Base-by-base conservation (phyloP, 2,113 vertebrate species). In the Bos indicus region DNA sequence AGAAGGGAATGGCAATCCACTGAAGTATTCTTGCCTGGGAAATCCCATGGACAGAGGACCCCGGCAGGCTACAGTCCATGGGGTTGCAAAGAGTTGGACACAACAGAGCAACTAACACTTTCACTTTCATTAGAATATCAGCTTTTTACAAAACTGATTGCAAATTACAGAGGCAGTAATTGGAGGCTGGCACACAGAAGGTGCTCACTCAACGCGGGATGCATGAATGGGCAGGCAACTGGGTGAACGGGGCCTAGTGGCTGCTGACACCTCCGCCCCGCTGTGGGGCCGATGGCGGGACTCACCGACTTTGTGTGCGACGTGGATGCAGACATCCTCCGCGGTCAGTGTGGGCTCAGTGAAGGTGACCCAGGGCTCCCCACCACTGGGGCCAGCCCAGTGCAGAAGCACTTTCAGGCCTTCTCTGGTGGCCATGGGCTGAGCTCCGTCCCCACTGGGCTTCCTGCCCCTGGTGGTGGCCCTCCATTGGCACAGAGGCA, bases 251-350 rank as follows among this genome's bases (percentile, higher is more conserved):
- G 57, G 52, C 36, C 51, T 60, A 9, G 46, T 30, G 2, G 26
- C 40, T 62, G 25, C 25, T 28, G 7, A 33, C 2, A 16, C 33
- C 56, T 43, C 30, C 8, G 25, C 21, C 40, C 46, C 0, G 1
- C 52, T 36, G 21, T 0, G 3, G 12, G 19, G 33, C 54, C 1
- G 0, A 13, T 0, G 30, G 13, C 36, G 1, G 5, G 83, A 25
- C 99, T 99, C 97, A 99, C 99, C 99, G 0, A 99, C 82, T 46
- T 97, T 97, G 88, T 99, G 98, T 3, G 99, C 99, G 0, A 99
- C 98, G 2, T 97, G 98, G 85, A 99, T 98, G 92, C 99, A 99
- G 94, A 99, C 97, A 0, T 99, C 99, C 98, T 99, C 99, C 0
- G 99, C 99, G 0, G 99, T 99, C 91, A 99, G 97, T 0, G 98